Evolutionary conservation across 2,113 vertebrate species (phyloP).

Genomic region (Ophthalmolycus amberensis): DNA sequence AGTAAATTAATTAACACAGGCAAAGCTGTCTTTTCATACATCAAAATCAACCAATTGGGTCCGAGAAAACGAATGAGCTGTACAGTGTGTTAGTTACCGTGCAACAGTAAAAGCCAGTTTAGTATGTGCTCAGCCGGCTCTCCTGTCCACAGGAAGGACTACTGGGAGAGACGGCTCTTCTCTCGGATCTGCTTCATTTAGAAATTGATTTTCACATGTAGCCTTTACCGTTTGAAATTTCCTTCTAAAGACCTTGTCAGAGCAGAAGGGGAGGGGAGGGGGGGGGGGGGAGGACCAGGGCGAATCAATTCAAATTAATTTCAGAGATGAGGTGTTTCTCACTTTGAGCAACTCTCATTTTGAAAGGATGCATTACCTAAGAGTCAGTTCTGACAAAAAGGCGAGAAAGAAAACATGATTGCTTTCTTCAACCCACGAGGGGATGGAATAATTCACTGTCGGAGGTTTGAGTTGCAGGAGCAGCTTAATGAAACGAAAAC

Average conservation of each 20-base stretch:
- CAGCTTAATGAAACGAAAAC: slow-evolving; percentile 56
- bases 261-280: not conserved
- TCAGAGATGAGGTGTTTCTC: slow-evolving; percentile 62
- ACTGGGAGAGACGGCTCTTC: slow-evolving; percentile 21
- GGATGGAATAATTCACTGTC: slow-evolving; percentile 59
- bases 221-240: slow-evolving; percentile 57
- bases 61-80: slow-evolving; percentile 31
- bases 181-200: slow-evolving; percentile 58
- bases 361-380: slow-evolving; percentile 59
- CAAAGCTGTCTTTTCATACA: slow-evolving; percentile 13
- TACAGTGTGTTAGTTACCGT: not conserved
- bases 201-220: slow-evolving; percentile 60
- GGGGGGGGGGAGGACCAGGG: not conserved
- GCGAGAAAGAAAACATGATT: slow-evolving; percentile 61
- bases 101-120: slow-evolving; percentile 23
- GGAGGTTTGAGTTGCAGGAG: slow-evolving; percentile 47
- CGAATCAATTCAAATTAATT: slow-evolving; percentile 77
- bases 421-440: slow-evolving; percentile 57
- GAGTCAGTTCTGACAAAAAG: not conserved
- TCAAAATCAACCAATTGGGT: not conserved
- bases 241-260: slow-evolving; percentile 38
- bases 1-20: not conserved
- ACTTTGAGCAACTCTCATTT: slow-evolving; percentile 71
- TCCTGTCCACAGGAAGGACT: not conserved
- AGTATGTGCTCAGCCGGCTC: not conserved